Percentiles rank a stretch among this genome's conserved stretches.
phyloP scores from a whole-genome alignment of 2,888 invertebrate species.

The Hydroisotoma schaefferi region DNA sequence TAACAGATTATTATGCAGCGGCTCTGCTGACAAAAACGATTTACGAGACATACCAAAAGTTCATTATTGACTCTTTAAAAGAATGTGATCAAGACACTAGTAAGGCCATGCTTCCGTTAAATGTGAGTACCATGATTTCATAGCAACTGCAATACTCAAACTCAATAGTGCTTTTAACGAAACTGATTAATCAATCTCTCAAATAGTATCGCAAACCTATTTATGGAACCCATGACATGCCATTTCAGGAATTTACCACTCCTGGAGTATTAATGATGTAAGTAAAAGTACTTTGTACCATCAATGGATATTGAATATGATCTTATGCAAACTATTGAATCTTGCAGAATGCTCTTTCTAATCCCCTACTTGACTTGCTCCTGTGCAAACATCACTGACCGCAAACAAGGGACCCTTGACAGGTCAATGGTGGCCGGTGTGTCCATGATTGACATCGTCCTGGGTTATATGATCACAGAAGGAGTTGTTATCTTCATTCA shows the following conservation, averaged over 20 bases:
- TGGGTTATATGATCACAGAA: background rate
- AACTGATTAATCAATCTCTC: too few species aligned
- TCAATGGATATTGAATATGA: too few species aligned
- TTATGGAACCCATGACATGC: constrained; percentile 20
- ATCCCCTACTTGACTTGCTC: constrained; percentile 27
- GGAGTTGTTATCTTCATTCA: constrained; percentile 7
- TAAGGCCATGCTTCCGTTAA: constrained; percentile 4
- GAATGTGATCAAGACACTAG: constrained; percentile 6
- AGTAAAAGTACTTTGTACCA: too few species aligned
- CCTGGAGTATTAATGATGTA: constrained; percentile 32
- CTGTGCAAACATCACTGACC: constrained; percentile 23
- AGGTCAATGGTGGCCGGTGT: constrained; percentile 12
- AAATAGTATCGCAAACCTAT: constrained; percentile 2
- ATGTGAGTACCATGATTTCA: background rate
- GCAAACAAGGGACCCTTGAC: constrained; percentile 34
- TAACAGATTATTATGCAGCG: constrained; percentile 10
- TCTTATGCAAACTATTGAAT: background rate
- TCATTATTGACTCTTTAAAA: background rate
- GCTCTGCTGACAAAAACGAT: constrained; percentile 8
- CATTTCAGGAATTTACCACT: constrained; percentile 30
- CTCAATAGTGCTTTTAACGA: too few species aligned
- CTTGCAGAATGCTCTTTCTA: constrained; percentile 27
- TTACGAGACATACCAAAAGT: constrained; percentile 4
- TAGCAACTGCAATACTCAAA: too few species aligned
- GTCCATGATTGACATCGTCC: background rate